Conservation (phyloP, 2,888 invertebrate genomes). For the Amblyteles armatorius region DNA sequence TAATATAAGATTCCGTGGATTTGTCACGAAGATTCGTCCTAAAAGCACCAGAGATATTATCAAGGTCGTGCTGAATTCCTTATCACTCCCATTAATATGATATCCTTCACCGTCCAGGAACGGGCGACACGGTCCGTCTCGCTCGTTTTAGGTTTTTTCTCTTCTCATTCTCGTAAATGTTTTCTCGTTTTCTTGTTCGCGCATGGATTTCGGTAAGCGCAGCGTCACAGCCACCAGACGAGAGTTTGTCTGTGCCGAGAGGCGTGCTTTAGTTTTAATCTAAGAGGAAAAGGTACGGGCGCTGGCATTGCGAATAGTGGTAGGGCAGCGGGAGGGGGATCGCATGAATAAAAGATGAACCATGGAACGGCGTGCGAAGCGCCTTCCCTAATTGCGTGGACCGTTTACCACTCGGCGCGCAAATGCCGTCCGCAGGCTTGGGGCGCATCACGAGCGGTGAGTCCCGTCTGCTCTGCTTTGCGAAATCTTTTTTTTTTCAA, state of each 20-base stretch:
- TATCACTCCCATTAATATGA: conserved; percentile 58
- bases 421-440: conserved; percentile 70
- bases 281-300: conserved; percentile 72
- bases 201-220: conserved; percentile 49
- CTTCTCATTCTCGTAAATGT: not conserved
- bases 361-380: conserved; percentile 79
- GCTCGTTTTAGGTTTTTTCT: not conserved
- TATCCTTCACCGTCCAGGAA: conserved; percentile 52
- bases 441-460: conserved; percentile 73
- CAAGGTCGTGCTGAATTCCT: conserved; percentile 54
- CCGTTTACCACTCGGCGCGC: conserved; percentile 78
- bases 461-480: conserved; percentile 66
- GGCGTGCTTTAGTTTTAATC: conserved; percentile 81
- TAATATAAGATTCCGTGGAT: conserved; percentile 36
- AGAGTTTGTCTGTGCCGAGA: conserved; percentile 63
- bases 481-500: conserved; percentile 26
- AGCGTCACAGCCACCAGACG: conserved; percentile 17
- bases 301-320: conserved; percentile 57
- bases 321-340: conserved; percentile 49
- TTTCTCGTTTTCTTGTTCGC: conserved; percentile 21
- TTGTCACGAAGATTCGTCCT: conserved; percentile 21
- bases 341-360: conserved; percentile 83
- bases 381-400: conserved; percentile 83
- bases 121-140: not conserved
- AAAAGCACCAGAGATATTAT: conserved; percentile 54